Conservation (phyloP, 92 coral and sea anemone species). For the Porites rus region DNA sequence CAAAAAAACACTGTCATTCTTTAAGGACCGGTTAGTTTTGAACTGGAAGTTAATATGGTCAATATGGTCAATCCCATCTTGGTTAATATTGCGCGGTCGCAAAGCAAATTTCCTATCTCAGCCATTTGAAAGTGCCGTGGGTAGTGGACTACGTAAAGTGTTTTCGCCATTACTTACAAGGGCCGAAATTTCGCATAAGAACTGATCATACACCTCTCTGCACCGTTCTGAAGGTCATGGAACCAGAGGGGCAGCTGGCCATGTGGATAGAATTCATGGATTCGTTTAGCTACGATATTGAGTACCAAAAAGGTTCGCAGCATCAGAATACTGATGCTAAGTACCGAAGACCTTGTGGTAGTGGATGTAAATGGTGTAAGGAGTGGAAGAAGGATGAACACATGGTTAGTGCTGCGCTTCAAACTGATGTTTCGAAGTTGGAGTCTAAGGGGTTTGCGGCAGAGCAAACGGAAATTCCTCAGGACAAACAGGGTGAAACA, state of each 20-base stretch:
- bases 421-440: too few relatives aligned
- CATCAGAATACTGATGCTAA: too few relatives aligned
- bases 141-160: conserved; percentile 34
- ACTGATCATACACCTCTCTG: conserved; percentile 57
- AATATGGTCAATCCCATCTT: neutral
- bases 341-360: too few relatives aligned
- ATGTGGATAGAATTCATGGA: too few relatives aligned
- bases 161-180: conserved; percentile 28
- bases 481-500: neutral
- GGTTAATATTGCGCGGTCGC: conserved; percentile 18
- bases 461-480: too few relatives aligned
- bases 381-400: too few relatives aligned
- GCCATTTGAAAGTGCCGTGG: conserved; percentile 25
- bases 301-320: too few relatives aligned
- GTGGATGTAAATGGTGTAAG: too few relatives aligned
- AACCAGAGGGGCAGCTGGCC: conserved; percentile 37
- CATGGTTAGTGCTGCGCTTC: too few relatives aligned
- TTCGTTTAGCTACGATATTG: too few relatives aligned
- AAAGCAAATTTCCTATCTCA: conserved; percentile 16
- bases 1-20: neutral
- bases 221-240: conserved; percentile 23
- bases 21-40: neutral
- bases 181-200: conserved; percentile 36
- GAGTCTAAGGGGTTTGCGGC: too few relatives aligned
- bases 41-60: conserved; percentile 1